Evolutionary conservation across 2,113 vertebrate genomes (phyloP).

Genomic region (Tursiops truncatus): DNA sequence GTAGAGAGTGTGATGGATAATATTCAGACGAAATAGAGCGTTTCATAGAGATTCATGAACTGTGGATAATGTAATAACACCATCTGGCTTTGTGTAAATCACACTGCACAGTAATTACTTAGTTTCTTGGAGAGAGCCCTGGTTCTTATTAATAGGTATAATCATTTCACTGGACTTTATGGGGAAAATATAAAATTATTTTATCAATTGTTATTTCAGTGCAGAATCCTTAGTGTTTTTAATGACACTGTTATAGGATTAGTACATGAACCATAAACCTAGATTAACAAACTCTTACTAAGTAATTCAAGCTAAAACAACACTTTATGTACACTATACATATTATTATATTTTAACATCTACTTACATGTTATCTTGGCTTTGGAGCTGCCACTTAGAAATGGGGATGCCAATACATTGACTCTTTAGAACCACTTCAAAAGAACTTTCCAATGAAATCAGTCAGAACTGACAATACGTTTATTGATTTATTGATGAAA

Average conservation of each 20-base stretch:
- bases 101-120: slow-evolving; percentile 50
- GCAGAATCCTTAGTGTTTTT: slow-evolving; percentile 62
- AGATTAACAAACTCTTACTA: slow-evolving; percentile 53
- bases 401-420: neutral
- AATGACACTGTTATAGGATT: slow-evolving; percentile 25
- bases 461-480: slow-evolving; percentile 4
- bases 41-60: slow-evolving; percentile 64
- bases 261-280: slow-evolving; percentile 33
- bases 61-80: slow-evolving; percentile 73
- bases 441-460: slow-evolving; percentile 41
- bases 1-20: neutral
- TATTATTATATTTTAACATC: neutral
- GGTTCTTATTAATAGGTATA: slow-evolving; percentile 59
- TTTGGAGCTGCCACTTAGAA: neutral
- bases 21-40: neutral
- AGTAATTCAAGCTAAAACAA: slow-evolving; percentile 53
- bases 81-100: slow-evolving; percentile 62
- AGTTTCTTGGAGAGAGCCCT: slow-evolving; percentile 39
- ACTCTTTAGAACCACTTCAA: neutral
- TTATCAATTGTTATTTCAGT: slow-evolving; percentile 37
- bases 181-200: slow-evolving; percentile 42
- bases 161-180: slow-evolving; percentile 67
- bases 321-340: neutral
- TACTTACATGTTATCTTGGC: neutral
- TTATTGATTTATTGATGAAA: slow-evolving; percentile 44